Evolutionary conservation across 1,140 invertebrate species (phyloP), one percentile per base, ranked within the genome.

Genomic region (Lepidurus apus): DNA sequence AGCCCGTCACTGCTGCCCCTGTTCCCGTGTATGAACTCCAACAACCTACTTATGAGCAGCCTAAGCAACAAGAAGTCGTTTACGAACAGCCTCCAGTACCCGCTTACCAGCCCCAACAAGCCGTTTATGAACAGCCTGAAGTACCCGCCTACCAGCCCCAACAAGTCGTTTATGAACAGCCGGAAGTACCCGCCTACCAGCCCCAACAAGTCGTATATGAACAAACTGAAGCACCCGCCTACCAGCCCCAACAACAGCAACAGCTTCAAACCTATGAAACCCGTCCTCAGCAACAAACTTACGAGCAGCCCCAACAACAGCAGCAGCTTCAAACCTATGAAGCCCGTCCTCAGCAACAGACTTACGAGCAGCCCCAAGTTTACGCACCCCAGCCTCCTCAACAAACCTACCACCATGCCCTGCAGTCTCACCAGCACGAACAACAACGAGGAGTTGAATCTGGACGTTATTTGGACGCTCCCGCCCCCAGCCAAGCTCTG

Each of bases 251-350:
- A 65, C 43, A 76, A 47, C 9, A 74, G 17, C 34, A 74, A 9
- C 6, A 34, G 13, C 13, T 74, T 21, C 74, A 47, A 13, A 10
- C 26, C 45, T 77, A 77, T 43, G 78, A 79, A 74, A 45, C 76
- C 1, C 77, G 21, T 7, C 53, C 53, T 21, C 9, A 65, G 13
- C 45, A 10, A 10, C 53, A 65, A 7, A 8, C 21, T 17, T 65
- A 65, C 53, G 53, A 65, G 21, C 53, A 65, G 21, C 6, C 53
- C 24, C 44, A 26, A 26, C 11, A 42, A 6, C 43, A 76, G 43
- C 5, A 43, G n/a, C 42, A 43, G 13, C 76, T 26, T 26, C 26
- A 77, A 42, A 10, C 24, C 76, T 77, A 77, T 34, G 78, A 79
- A 74, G 45, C 77, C 17, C 77, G 47, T 13, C 47, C 47, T 13